Evolutionary conservation across 2,797 vertebrate species (phyloP), one percentile per base, ranked within the genome.

Genomic region (Pseudotriccus pelzelni): DNA sequence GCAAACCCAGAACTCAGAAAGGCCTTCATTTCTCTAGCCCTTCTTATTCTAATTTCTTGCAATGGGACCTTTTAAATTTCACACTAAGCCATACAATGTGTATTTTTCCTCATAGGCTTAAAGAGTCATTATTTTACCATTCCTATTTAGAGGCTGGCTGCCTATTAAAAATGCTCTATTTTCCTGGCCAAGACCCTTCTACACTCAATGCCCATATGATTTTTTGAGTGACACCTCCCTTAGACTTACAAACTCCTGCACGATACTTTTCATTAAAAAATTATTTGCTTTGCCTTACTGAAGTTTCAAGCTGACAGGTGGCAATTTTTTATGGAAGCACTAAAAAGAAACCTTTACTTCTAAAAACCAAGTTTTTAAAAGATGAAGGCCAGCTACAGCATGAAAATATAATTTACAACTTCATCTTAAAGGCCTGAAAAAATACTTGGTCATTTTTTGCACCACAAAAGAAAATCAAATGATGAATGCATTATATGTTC

Each of bases 391-490:
- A 90, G 84, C 72, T 91, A 94, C 74, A 96, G 74, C 90, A 93
- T 90, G 75, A 94, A 96, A 97, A 97, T 95, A 95, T 75, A 96
- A 97, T 97, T 97, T 95, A 97, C 89, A 97, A 89, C 92, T 97
- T 96, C 77, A 67, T 94, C 82, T 96, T 93, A 95, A 93, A 93
- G 96, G 83, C 84, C 88, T 95, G 77, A 93, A 95, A 97, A 94
- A 82, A 96, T 74, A 93, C 58, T 91, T 86, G 60, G 94, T 96
- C 91, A 86, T 96, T 95, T 91, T 97, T 96, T 95, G 63, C 77
- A 91, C 86, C 87, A 90, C 89, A 90, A 97, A 94, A 96, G 89
- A 97, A 95, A 96, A 96, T 87, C 78, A 96, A 92, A 86, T 87
- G 86, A 96, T 89, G 89, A 96, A 92, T 87, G 73, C 73, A 90